Base-by-base conservation (phyloP, 2,797 vertebrate genomes). In the Phataginus tetradactyla region DNA sequence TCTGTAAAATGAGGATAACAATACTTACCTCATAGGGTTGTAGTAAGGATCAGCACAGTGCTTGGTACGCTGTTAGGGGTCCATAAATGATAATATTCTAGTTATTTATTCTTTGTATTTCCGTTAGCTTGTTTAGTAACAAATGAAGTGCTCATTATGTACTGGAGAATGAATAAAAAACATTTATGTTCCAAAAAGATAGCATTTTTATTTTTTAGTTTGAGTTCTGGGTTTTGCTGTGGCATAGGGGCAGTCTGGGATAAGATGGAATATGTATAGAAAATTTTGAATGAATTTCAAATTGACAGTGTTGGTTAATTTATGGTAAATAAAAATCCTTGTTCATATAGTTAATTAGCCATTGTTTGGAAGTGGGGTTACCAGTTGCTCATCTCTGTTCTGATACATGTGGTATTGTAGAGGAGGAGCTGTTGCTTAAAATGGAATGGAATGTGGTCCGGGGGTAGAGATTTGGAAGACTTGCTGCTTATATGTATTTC, bases 221-320 rank as follows among this genome's bases (percentile, higher is more conserved):
- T 84, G 71, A 69, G 14, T 69, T 88, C 23, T 95, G 64, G 51
- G 64, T 68, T 92, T 96, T 75, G 15, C n/a, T 68, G 87, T 87
- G 74, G 53, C 69, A 34, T 17, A 4, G 69, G 42, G 32, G 17
- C 39, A 23, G 7, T 66, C 39, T 78, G 34, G 42, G 34, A 83
- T 45, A 93, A 84, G 32, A n/a, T 39, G 10, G 34, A 80, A 32
- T 92, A 55, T 10, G 13, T 68, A 32, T 80, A 69, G 37, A 69
- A 45, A 63, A 45, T n/a, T 88, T 74, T 39, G 37, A 71, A 49
- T 84, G 59, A 68, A 59, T 42, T 87, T 45, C 53, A 92, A 86
- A 27, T 57, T 37, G 55, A 57, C 9, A 57, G 45, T 64, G 59
- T 95, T 92, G 18, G 20, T 61, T 85, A 64, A 29, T 71, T 79